Percentiles rank a stretch among this genome's conserved stretches.
Conservation (phyloP, 2,888 invertebrate genomes). For the Leucozona laternaria region DNA sequence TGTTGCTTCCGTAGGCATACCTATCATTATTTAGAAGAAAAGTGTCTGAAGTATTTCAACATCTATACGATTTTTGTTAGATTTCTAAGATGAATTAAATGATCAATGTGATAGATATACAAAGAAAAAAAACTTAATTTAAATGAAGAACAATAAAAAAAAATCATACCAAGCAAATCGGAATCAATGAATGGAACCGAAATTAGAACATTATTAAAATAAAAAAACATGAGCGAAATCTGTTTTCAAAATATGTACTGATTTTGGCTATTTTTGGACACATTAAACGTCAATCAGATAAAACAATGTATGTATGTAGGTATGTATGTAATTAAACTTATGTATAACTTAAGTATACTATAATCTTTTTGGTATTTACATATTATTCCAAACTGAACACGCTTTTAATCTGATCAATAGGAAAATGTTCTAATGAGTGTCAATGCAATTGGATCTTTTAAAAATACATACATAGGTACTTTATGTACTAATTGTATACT, state of each 20-base stretch:
- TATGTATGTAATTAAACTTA: background rate
- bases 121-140: conserved; percentile 20
- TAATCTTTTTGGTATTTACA: background rate
- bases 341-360: background rate
- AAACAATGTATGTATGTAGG: background rate
- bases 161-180: conserved; percentile 9
- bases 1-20: conserved; percentile 43
- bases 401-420: background rate
- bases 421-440: background rate
- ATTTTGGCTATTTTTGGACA: background rate
- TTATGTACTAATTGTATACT: no score
- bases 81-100: conserved; percentile 34
- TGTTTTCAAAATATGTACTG: background rate
- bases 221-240: background rate
- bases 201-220: conserved; percentile 21
- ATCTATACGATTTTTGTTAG: background rate
- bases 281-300: background rate
- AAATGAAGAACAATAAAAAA: background rate
- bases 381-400: background rate
- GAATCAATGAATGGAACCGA: conserved; percentile 43
- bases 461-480: no score
- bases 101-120: background rate
- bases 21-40: conserved; percentile 28
- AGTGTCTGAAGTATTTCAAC: conserved; percentile 22
- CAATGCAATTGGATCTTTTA: no score